Conservation (phyloP, 2,797 vertebrate species). For the Rhincodon typus region DNA sequence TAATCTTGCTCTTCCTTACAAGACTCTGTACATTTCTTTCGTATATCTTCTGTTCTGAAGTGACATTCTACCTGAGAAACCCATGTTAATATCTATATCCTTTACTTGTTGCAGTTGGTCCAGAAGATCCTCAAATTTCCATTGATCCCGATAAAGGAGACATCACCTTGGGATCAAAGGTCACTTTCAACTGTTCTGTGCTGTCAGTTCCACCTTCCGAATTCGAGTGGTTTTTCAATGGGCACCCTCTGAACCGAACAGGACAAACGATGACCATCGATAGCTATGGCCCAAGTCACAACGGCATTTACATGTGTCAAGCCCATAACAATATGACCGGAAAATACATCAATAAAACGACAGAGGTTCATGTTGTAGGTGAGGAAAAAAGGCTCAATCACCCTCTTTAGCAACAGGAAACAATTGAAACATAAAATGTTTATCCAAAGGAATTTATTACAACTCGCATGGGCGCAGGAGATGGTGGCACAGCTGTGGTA, state of each 20-base stretch:
- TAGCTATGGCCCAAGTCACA: background rate
- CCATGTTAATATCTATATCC: background rate
- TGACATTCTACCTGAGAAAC: background rate
- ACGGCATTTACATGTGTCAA: background rate
- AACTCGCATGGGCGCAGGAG: background rate
- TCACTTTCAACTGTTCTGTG: background rate
- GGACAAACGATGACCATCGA: background rate
- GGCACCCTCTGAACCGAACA: background rate
- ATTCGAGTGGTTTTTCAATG: background rate
- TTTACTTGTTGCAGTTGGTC: background rate
- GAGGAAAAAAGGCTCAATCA: background rate
- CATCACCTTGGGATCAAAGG: background rate
- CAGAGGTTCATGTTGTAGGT: background rate
- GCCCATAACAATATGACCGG: background rate
- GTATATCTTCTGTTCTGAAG: background rate
- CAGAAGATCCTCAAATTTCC: background rate
- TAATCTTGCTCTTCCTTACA: background rate
- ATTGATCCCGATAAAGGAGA: background rate
- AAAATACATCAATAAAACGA: background rate
- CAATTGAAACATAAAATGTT: background rate
- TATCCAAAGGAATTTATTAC: background rate
- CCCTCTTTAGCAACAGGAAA: background rate
- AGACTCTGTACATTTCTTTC: background rate
- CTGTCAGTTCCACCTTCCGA: background rate
- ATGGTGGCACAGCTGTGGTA: too few species aligned